Evolutionary conservation across 2,888 invertebrate genomes (phyloP).

Genomic region (Magallana nippona): DNA sequence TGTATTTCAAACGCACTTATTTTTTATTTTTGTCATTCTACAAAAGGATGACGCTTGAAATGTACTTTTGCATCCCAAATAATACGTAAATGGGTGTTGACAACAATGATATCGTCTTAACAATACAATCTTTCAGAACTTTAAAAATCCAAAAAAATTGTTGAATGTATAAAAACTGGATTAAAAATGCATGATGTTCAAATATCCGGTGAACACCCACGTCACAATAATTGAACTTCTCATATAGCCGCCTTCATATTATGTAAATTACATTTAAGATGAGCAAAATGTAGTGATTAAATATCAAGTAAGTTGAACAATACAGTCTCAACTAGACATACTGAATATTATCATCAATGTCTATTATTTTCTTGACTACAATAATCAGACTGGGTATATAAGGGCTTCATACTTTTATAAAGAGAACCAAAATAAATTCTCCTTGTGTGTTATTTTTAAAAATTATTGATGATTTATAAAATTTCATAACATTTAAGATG

Average conservation of each 20-base stretch:
- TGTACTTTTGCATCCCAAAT: slow-evolving; percentile 6
- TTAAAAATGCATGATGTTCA: slow-evolving; percentile 10
- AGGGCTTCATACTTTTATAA: no score
- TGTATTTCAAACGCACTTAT: no score
- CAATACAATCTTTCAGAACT: not conserved
- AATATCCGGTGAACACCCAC: slow-evolving; percentile 7
- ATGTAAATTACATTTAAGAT: slow-evolving; percentile 7
- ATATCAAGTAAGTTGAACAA: no score
- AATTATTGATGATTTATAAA: no score
- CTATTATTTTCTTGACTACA: no score
- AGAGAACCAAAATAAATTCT: no score
- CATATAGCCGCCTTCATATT: not conserved
- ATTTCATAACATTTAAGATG: no score
- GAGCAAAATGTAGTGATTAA: not conserved
- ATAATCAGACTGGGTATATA: no score
- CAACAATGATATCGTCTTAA: slow-evolving; percentile 19
- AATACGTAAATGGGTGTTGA: not conserved
- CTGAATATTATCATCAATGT: no score
- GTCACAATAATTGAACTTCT: not conserved
- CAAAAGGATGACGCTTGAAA: not conserved
- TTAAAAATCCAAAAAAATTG: not conserved
- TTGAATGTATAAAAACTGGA: not conserved
- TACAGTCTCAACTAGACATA: no score
- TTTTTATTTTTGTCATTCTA: not conserved
- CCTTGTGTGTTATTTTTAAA: no score